A percentile compares a stretch with the other conserved stretches of the same genome.
Evolutionary conservation across 2,797 vertebrate genomes (phyloP).

Genomic region (Silurus lanzhouensis): DNA sequence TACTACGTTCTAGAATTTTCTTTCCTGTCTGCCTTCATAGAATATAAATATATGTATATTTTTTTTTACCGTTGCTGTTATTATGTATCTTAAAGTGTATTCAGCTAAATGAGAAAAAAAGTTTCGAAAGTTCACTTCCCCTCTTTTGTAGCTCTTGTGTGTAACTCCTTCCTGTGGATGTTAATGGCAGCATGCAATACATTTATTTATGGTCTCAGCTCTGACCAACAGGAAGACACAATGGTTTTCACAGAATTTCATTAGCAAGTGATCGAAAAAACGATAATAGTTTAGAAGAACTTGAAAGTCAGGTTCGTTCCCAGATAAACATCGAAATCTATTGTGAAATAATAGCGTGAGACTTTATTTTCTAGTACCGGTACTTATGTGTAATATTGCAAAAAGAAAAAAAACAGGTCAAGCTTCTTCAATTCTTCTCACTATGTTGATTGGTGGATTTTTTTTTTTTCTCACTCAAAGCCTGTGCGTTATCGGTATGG

Average conservation of each 20-base stretch:
- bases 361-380: neutral
- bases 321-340: neutral
- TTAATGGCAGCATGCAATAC: slow-evolving; percentile 19
- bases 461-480: neutral
- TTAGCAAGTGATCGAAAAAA: neutral
- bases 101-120: neutral
- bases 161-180: slow-evolving; percentile 14
- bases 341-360: neutral
- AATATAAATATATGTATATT: neutral
- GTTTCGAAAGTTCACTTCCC: slow-evolving; percentile 6
- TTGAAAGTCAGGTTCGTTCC: neutral
- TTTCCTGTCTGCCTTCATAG: neutral
- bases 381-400: neutral
- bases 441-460: neutral
- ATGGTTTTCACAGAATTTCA: slow-evolving; percentile 29
- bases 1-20: neutral
- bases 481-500: neutral
- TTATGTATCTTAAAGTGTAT: neutral
- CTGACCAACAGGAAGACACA: slow-evolving; percentile 62
- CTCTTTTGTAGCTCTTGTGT: neutral
- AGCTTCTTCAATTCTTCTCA: neutral
- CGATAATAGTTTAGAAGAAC: neutral
- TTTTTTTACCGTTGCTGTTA: neutral
- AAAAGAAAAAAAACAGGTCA: neutral
- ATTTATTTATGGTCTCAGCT: slow-evolving; percentile 46